These are phyloP conservation scores for Drosophila sechellia DNA, from an alignment of 1,140 invertebrate species.

Conservation along the genomic window DNA sequence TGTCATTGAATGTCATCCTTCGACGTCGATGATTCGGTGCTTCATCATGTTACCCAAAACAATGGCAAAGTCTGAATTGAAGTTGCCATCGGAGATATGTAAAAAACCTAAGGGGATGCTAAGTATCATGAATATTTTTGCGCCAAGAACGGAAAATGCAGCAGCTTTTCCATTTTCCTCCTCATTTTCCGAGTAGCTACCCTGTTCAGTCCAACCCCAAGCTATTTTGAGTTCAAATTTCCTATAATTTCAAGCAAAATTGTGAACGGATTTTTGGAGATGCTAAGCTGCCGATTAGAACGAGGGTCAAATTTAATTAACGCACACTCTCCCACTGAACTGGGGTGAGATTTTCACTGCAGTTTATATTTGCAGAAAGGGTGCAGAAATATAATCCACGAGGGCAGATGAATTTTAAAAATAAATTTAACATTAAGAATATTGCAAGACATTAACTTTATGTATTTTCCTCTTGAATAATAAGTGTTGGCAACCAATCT, in stretches of 20 bases:
- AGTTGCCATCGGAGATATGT: constrained; percentile 67
- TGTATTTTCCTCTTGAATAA: too few relatives aligned
- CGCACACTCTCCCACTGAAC: neutral
- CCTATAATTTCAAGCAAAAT: constrained; percentile 30
- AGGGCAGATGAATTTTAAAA: constrained; percentile 1
- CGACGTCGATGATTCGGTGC: constrained; percentile 49
- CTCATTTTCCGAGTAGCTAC: constrained; percentile 5
- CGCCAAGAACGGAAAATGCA: constrained; percentile 16
- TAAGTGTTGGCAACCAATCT: too few relatives aligned
- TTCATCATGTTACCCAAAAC: constrained; percentile 72
- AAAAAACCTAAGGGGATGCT: constrained; percentile 46
- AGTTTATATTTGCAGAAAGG: constrained; percentile 24
- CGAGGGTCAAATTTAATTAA: constrained; percentile 57
- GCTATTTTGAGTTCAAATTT: constrained; percentile 28
- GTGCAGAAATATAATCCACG: constrained; percentile 15
- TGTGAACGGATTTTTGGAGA: constrained; percentile 43
- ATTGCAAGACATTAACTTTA: too few relatives aligned
- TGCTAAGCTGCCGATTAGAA: constrained; percentile 51
- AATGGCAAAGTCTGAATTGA: constrained; percentile 41
- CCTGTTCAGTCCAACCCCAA: constrained; percentile 5
- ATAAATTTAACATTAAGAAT: constrained; percentile 16
- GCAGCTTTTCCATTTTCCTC: constrained; percentile 30
- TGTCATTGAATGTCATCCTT: constrained; percentile 73
- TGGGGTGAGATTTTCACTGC: constrained; percentile 24
- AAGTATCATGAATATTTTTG: constrained; percentile 53